Conservation (phyloP, 2,797 vertebrate species). For the Tiaroga cobitis region DNA sequence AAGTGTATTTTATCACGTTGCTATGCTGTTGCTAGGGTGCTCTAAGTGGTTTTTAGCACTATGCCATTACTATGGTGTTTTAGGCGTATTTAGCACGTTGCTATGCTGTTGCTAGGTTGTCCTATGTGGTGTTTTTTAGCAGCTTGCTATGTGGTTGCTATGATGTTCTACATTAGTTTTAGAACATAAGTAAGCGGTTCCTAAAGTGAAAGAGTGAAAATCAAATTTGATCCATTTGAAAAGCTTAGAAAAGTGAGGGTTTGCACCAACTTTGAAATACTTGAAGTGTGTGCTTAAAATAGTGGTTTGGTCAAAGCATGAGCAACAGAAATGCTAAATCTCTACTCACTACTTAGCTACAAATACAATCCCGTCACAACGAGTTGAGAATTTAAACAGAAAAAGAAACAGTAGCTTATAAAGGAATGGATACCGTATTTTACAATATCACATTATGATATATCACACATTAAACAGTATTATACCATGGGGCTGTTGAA, state of each 20-base stretch:
- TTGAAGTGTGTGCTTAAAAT: background rate
- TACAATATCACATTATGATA: conserved; percentile 7
- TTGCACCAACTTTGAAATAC: background rate
- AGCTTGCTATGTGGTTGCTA: background rate
- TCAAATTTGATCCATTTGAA: background rate
- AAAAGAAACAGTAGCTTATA: background rate
- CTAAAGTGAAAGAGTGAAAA: background rate
- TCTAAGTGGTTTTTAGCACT: too few relatives aligned
- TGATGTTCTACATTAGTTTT: background rate
- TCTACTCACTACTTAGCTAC: background rate
- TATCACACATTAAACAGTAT: background rate
- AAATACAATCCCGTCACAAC: background rate
- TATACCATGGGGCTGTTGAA: too few relatives aligned
- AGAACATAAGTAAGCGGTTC: background rate
- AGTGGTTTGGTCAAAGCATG: background rate
- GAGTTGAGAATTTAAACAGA: background rate
- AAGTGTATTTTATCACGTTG: background rate
- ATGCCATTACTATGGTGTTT: background rate
- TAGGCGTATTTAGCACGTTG: background rate
- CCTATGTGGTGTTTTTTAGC: background rate
- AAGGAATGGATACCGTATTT: background rate
- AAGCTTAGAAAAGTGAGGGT: background rate
- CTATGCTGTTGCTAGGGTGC: background rate
- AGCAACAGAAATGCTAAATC: background rate
- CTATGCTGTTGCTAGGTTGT: background rate